Evolutionary conservation across 2,113 vertebrate genomes (phyloP), one percentile per base, ranked within the genome.

Genomic region (Cyprinodon tularosa): DNA sequence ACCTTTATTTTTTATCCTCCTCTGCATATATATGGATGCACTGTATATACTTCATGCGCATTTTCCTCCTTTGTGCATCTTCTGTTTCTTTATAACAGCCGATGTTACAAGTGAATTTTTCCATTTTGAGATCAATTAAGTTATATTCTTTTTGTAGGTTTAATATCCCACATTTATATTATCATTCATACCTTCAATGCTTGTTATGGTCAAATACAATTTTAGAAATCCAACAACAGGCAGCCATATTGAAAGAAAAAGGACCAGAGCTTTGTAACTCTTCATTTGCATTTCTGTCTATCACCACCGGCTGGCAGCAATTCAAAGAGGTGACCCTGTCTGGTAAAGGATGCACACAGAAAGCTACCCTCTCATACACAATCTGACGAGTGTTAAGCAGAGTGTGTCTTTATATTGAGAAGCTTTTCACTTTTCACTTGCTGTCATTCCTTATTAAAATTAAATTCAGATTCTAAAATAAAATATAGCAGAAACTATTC

Each of bases 371-470:
- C 70, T 68, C 65, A 42, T 45, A 82, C 86, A 81, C 84, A 87
- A 76, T 44, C 80, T 0, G 1, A 85, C 90, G 80, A 77, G 72
- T 90, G 87, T 69, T 80, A 89, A 70, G 57, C 76, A 88, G 65
- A 70, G 42, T 37, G 90, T 86, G 77, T 84, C 68, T 88, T 89
- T 85, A 71, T 82, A 57, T 82, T 76, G 67, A 71, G 10, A 66
- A 38, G 57, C 44, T 64, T 86, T 78, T 76, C 67, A 64, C 73
- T 59, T 20, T 59, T 59, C 15, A 59, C n/a, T 59, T n/a, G 62
- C 61, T 80, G 75, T 76, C 44, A 29, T 39, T 29, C 60, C 64
- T 60, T 60, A 47, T 38, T 68, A 76, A 62, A 82, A 17, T 78
- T 53, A 59, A 62, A 72, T 36, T n/a, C 62, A 3, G 12, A 50